Conservation (phyloP, 2,888 invertebrate genomes). For the Pseudococcus longispinus region DNA sequence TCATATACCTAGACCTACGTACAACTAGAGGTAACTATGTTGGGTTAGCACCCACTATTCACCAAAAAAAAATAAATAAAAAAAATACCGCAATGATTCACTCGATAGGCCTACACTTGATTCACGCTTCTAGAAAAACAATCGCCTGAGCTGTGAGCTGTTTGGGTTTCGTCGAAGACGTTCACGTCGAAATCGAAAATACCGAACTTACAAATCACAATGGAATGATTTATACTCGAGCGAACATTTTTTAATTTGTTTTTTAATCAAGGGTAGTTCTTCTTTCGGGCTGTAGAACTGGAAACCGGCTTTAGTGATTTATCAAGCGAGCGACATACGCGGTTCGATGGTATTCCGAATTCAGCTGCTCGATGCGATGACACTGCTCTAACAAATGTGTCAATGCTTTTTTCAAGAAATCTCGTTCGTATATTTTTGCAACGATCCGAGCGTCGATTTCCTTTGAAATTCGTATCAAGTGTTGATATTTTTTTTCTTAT, state of each 20-base stretch:
- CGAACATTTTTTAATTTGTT: constrained; percentile 31
- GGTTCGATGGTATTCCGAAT: not conserved
- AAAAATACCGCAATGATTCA: not conserved
- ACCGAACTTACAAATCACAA: constrained; percentile 24
- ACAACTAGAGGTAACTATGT: not conserved
- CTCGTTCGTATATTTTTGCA: not conserved
- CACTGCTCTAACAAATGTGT: not conserved
- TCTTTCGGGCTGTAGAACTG: constrained; percentile 25
- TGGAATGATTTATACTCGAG: constrained; percentile 25
- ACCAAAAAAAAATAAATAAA: not conserved
- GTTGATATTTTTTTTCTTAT: not conserved
- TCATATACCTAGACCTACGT: not conserved
- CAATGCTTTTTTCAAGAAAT: constrained; percentile 4
- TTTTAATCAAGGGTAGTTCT: constrained; percentile 34
- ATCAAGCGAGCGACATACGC: not conserved
- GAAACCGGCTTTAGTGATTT: constrained; percentile 23
- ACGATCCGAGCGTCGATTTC: not conserved
- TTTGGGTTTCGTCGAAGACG: not conserved
- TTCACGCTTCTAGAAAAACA: not conserved
- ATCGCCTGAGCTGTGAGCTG: not conserved
- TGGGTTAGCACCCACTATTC: not conserved
- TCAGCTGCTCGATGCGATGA: not conserved
- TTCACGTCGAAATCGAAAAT: not conserved
- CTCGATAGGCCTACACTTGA: not conserved
- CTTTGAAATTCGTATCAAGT: not conserved